Conservation (phyloP, 2,797 vertebrate species). For the Mormyrus hasselquistii region DNA sequence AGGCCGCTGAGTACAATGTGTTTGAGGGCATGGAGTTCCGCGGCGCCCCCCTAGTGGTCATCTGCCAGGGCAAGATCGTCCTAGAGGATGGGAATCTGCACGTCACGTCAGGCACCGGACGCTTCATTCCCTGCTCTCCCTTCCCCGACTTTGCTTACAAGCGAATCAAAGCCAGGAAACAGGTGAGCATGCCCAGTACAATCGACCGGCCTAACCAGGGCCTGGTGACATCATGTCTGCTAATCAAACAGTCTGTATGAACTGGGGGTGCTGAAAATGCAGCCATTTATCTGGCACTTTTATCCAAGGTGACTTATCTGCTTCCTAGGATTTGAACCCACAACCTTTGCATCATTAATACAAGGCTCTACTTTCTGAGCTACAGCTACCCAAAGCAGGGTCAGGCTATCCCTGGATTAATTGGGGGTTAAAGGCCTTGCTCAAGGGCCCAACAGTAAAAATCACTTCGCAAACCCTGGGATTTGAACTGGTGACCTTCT, state of each 20-base stretch:
- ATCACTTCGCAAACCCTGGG: not conserved
- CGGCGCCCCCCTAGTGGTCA: constrained; percentile 81
- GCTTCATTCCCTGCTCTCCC: constrained; percentile 83
- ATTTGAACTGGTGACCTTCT: not conserved
- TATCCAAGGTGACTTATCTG: not conserved
- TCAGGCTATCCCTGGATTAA: not conserved
- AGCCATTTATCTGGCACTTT: not conserved
- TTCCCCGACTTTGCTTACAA: constrained; percentile 94
- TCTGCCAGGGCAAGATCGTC: constrained; percentile 93
- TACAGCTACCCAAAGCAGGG: not conserved
- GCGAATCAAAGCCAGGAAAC: constrained; percentile 92
- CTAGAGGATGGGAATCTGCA: constrained; percentile 88
- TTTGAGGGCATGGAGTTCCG: constrained; percentile 95
- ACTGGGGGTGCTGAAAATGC: not conserved
- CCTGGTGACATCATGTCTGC: not conserved
- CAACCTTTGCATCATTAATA: not conserved
- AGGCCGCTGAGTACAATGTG: constrained; percentile 93
- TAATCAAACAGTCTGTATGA: not conserved
- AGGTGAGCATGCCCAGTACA: constrained; percentile 60
- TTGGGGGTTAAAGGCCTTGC: not conserved
- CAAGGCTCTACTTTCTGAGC: not conserved
- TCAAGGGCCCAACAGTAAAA: not conserved
- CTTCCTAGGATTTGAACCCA: not conserved
- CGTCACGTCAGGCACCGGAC: constrained; percentile 76
- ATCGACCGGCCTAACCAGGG: not conserved